Evolutionary conservation across 1,140 invertebrate genomes (phyloP).

Genomic region (Polypedilum pembai): DNA sequence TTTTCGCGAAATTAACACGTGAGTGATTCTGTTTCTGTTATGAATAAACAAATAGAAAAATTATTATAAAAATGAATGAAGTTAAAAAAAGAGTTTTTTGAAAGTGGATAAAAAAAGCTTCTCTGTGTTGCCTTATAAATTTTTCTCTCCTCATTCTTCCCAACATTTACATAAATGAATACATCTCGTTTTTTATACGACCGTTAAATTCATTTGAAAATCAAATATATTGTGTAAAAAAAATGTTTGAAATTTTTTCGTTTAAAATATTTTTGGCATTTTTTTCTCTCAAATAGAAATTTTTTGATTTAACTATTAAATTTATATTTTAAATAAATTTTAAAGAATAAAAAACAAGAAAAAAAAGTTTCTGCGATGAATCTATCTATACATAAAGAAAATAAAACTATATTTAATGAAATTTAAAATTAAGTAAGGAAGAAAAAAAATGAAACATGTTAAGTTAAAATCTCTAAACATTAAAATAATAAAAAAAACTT

Average conservation of each 20-base stretch:
- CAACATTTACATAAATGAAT: neutral
- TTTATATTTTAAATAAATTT: neutral
- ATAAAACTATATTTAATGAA: neutral
- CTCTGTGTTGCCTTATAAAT: constrained; percentile 11
- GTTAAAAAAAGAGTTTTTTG: constrained; percentile 14
- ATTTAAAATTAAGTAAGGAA: neutral
- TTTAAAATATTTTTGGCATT: too few relatives aligned
- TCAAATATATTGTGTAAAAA: neutral
- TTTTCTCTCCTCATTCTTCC: neutral
- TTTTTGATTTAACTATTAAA: neutral
- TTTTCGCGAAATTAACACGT: neutral
- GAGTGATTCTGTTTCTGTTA: constrained; percentile 14
- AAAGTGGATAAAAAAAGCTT: neutral
- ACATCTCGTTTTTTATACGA: too few relatives aligned
- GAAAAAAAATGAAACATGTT: constrained; percentile 6
- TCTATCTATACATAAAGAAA: neutral
- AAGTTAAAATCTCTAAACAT: neutral
- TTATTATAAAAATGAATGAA: neutral
- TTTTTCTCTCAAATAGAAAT: neutral
- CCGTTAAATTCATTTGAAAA: neutral
- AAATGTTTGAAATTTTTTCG: neutral
- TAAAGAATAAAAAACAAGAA: neutral
- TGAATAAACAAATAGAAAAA: neutral
- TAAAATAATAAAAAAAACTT: neutral
- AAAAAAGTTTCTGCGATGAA: neutral